Conservation (phyloP, 1,140 invertebrate species). For the Pristionchus pacificus region DNA sequence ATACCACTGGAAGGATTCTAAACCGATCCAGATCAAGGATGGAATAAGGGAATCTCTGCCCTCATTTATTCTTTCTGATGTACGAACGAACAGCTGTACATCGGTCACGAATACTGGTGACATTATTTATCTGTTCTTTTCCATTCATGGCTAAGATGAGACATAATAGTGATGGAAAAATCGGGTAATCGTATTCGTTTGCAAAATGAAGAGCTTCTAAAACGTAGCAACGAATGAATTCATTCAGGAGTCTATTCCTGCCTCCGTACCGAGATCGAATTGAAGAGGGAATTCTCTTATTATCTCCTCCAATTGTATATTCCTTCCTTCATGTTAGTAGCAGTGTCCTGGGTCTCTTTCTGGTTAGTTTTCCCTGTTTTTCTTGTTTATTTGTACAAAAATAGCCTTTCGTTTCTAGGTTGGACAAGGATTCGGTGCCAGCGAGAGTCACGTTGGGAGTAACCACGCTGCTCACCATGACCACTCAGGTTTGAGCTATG, state of each 20-base stretch:
- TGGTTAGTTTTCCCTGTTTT: constrained; percentile 69
- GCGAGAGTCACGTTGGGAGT: constrained; percentile 79
- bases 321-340: constrained; percentile 67
- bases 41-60: constrained; percentile 77
- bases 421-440: constrained; percentile 90
- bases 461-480: constrained; percentile 79
- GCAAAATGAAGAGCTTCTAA: not conserved
- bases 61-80: constrained; percentile 84
- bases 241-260: constrained; percentile 53
- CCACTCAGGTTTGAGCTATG: constrained; percentile 66
- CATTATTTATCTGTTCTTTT: constrained; percentile 32
- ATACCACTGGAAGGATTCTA: constrained; percentile 78
- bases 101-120: constrained; percentile 90
- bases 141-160: not conserved
- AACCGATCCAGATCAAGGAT: constrained; percentile 88
- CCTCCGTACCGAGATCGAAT: constrained; percentile 48
- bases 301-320: constrained; percentile 61
- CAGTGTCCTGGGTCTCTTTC: constrained; percentile 94
- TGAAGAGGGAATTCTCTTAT: constrained; percentile 61
- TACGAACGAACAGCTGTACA: constrained; percentile 85
- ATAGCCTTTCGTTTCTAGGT: constrained; percentile 59
- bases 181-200: not conserved
- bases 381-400: too few relatives aligned
- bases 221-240: not conserved
- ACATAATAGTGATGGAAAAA: not conserved